phyloP scores from a whole-genome alignment of 2,888 invertebrate genomes.

The Amphipyra tragopoginis region DNA sequence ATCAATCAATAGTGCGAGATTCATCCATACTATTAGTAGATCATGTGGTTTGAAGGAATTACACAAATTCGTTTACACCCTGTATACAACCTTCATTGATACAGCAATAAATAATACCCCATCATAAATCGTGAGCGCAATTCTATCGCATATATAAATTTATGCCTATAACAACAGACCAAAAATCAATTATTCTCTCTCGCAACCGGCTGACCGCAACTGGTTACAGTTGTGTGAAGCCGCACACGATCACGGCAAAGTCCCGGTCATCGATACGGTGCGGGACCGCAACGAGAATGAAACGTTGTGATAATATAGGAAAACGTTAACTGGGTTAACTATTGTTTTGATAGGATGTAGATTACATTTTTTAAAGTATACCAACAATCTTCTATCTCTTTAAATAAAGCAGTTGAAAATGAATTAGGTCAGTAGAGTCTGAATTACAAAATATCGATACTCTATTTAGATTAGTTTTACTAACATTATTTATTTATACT shows the following conservation, averaged over 20 bases:
- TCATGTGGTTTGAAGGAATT: no score
- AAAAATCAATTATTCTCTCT: conserved; percentile 51
- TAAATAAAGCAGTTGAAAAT: no score
- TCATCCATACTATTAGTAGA: no score
- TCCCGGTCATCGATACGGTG: conserved; percentile 24
- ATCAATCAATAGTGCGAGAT: no score
- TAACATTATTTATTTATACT: no score
- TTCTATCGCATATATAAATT: conserved; percentile 24
- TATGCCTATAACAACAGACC: conserved; percentile 10
- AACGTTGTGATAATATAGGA: conserved; percentile 29
- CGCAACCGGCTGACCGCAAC: conserved; percentile 33
- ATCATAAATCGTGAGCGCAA: neutral
- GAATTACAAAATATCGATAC: no score
- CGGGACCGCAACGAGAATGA: conserved; percentile 37
- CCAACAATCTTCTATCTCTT: no score
- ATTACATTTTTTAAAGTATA: neutral
- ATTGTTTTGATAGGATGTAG: neutral
- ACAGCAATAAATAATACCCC: conserved; percentile 6
- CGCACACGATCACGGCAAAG: conserved; percentile 27
- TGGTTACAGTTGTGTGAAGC: conserved; percentile 35
- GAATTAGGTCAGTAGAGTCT: no score
- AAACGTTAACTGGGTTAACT: conserved; percentile 3
- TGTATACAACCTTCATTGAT: neutral
- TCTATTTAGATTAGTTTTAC: no score
- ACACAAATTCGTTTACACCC: no score